Evolutionary conservation across 2,888 invertebrate species (phyloP).

Genomic region (Xanthorhoe designata): DNA sequence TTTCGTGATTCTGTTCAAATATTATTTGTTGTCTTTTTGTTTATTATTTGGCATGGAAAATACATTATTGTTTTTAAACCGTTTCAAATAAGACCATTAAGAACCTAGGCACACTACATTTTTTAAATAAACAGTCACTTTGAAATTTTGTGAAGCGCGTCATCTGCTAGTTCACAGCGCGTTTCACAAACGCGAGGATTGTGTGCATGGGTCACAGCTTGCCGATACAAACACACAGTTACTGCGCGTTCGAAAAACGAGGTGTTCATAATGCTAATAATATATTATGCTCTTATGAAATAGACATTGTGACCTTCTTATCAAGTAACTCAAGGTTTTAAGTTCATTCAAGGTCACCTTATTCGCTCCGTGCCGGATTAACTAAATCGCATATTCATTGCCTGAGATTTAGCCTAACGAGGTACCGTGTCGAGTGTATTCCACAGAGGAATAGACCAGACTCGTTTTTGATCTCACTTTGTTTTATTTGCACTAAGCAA

Average conservation of each 20-base stretch:
- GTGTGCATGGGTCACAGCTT: too few relatives aligned
- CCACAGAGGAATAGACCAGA: background rate
- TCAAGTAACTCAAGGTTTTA: background rate
- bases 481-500: too few relatives aligned
- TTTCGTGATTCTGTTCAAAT: constrained; percentile 11
- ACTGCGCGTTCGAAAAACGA: too few relatives aligned
- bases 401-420: constrained; percentile 24
- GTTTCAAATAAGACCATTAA: background rate
- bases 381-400: constrained; percentile 36
- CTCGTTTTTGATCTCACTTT: background rate
- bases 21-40: background rate
- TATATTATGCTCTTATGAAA: too few relatives aligned
- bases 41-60: background rate
- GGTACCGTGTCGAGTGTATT: constrained; percentile 1
- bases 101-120: too few relatives aligned
- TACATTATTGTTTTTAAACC: background rate
- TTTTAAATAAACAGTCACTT: too few relatives aligned
- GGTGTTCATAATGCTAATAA: too few relatives aligned
- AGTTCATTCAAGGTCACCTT: constrained; percentile 3
- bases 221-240: too few relatives aligned
- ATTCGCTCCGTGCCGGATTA: constrained; percentile 19
- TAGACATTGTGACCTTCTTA: background rate
- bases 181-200: too few relatives aligned
- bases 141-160: too few relatives aligned
- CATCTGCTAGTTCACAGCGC: too few relatives aligned